Conservation (phyloP, 2,888 invertebrate species). For the Timandra comae region DNA sequence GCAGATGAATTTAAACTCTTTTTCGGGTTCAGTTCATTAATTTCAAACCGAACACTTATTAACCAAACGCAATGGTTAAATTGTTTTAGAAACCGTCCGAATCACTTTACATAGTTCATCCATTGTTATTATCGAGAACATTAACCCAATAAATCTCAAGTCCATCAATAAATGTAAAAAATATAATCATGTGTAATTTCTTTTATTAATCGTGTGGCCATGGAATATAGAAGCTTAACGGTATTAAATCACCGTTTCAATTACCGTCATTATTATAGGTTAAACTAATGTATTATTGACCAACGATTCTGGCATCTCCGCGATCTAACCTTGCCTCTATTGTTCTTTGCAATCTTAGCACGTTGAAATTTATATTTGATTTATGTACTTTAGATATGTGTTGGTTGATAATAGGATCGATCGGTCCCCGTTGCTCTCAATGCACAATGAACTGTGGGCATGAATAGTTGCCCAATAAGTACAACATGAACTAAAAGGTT, state of each 20-base stretch:
- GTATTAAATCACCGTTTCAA: background rate
- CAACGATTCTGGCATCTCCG: too few relatives aligned
- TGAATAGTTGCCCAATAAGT: constrained; percentile 55
- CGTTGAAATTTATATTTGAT: constrained; percentile 36
- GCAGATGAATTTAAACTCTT: too few relatives aligned
- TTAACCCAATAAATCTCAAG: too few relatives aligned
- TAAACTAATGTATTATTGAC: constrained; percentile 6
- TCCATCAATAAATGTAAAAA: background rate
- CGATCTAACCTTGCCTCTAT: constrained; percentile 19
- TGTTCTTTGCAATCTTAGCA: constrained; percentile 21
- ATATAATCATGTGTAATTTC: constrained; percentile 15
- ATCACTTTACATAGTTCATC: too few relatives aligned
- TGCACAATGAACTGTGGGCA: constrained; percentile 59
- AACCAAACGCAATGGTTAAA: too few relatives aligned
- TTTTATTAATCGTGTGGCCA: constrained; percentile 27
- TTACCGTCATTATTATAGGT: background rate
- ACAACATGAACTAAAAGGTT: too few relatives aligned
- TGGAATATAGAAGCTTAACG: background rate
- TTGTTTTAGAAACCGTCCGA: too few relatives aligned
- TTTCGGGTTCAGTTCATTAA: too few relatives aligned
- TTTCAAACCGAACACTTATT: too few relatives aligned
- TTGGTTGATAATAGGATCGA: constrained; percentile 43
- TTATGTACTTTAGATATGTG: constrained; percentile 34
- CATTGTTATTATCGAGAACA: too few relatives aligned
- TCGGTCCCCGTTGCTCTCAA: constrained; percentile 38